Base-by-base conservation (phyloP, 2,888 invertebrate genomes). In the Pristionchus arcanus region DNA sequence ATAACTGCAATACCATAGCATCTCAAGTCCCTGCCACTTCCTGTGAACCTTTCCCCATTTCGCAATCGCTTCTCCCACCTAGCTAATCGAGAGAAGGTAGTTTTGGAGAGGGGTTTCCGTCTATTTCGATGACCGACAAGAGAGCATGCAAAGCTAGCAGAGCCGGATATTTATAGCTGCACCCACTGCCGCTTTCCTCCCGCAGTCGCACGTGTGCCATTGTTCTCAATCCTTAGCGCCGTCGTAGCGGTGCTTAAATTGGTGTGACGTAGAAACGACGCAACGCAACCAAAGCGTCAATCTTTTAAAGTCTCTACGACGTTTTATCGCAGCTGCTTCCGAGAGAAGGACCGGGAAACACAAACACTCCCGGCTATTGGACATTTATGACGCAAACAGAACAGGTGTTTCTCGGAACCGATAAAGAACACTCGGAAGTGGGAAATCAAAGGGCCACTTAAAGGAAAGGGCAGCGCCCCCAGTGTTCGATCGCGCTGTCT, bases 321-420 rank as follows among this genome's bases (percentile, higher is more conserved):
- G 25, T 59, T 25, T 59, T 25, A 19, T 25, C 59, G 19, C n/a
- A n/a, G n/a, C 19, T 59, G 25, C 59, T 59, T 19, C 19, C 59
- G 25, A 59, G 59, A 55, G 55, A n/a, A n/a, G n/a, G n/a, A 19
- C 59, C 19, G 59, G 19, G 21, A 31, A 21, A 74, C 74, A 74
- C 42, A 74, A 74, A 74, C 74, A 74, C 74, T 74, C 19, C 9
- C 16, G 74, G 37, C 25, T 74, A 74, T 74, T 74, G 74, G 25
- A 37, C 68, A 34, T 59, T 25, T 49, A 15, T 68, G 68, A 31
- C 31, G 68, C 28, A 31, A 1, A 31, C 19, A 15, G 31, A 13
- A 15, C 31, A 68, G 68, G n/a, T 63, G 63, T 63, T 63, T 63
- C 63, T 25, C 25, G 9, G 63, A 63, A 63, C 9, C 25, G 63